Base-by-base conservation (phyloP, 2,113 vertebrate genomes). In the Noturus placidus region DNA sequence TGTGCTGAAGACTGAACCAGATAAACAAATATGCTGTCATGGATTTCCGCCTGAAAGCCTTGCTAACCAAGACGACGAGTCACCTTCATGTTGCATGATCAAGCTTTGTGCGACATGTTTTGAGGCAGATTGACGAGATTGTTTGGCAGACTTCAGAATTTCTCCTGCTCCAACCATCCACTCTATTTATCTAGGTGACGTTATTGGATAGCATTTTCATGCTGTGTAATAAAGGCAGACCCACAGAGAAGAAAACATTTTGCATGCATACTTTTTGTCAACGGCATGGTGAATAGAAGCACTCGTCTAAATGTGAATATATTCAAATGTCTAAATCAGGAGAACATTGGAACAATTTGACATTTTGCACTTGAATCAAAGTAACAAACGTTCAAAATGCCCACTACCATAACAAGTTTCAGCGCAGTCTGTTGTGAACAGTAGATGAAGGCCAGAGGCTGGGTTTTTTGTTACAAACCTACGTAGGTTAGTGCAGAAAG, bases 121-220 rank as follows among this genome's bases (percentile, higher is more conserved):
- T 74, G 20, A 83, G 27, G 25, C 22, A 22, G 15, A 78, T 57
- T 78, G 72, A 70, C 15, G 15, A 19, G 13, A 59, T 15, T 11
- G 46, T 85, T 72, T 35, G 25, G 30, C 46, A 84, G 83, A 33
- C 50, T 56, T 72, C 50, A 35, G 19, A 54, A 72, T 57, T 85
- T 15, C 20, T 85, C 52, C n/a, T 54, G 46, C 70, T 76, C 30
- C 35, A 30, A 50, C 25, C 20, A 11, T 22, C 14, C 50, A 79
- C 54, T 56, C 77, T 19, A 78, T 50, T 78, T 22, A 57, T 17
- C 17, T 25, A 59, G 13, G 56, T 33, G 15, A 61, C 33, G 8
- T 27, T 7, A 22, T 3, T 27, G 14, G 10, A 61, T 10, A 3
- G 20, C 10, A 57, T 14, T 22, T 35, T 11, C 27, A 17, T 38